phyloP scores from a whole-genome alignment of 2,888 invertebrate genomes.

The Byasa hedistus region DNA sequence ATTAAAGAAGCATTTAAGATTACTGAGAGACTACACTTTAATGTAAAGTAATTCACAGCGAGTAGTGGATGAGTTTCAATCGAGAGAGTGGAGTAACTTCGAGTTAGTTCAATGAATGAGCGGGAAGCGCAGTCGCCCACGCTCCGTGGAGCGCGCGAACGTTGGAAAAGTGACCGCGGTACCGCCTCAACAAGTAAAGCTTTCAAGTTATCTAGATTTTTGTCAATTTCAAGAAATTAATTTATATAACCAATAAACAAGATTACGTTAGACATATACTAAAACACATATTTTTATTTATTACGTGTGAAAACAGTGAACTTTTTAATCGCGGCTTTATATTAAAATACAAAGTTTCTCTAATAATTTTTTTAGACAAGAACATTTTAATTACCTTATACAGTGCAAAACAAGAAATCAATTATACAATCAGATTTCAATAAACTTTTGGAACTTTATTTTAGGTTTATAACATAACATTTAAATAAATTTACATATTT shows the following conservation, averaged over 20 bases:
- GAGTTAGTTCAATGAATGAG: conserved; percentile 61
- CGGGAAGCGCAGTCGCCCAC: conserved; percentile 74
- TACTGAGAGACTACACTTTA: too few species aligned
- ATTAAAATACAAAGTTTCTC: background rate
- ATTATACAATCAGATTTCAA: too few species aligned
- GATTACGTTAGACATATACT: background rate
- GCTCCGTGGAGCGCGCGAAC: conserved; percentile 75
- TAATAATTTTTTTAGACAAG: too few species aligned
- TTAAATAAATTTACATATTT: too few species aligned
- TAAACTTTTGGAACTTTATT: too few species aligned
- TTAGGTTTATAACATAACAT: too few species aligned
- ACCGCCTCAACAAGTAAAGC: conserved; percentile 19
- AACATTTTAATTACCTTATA: too few species aligned
- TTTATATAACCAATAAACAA: background rate
- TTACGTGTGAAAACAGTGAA: background rate
- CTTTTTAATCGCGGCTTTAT: background rate
- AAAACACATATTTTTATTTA: background rate
- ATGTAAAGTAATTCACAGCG: background rate
- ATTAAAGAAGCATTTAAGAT: too few species aligned
- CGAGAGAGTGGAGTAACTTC: conserved; percentile 52
- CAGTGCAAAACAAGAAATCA: too few species aligned
- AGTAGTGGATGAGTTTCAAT: conserved; percentile 44
- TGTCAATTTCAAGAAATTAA: too few species aligned
- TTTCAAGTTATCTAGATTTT: conserved; percentile 16
- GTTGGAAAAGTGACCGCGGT: conserved; percentile 47